These are phyloP conservation scores for Cyaniris semiargus DNA, from an alignment of 2,888 invertebrate genomes.

Conservation along the genomic window DNA sequence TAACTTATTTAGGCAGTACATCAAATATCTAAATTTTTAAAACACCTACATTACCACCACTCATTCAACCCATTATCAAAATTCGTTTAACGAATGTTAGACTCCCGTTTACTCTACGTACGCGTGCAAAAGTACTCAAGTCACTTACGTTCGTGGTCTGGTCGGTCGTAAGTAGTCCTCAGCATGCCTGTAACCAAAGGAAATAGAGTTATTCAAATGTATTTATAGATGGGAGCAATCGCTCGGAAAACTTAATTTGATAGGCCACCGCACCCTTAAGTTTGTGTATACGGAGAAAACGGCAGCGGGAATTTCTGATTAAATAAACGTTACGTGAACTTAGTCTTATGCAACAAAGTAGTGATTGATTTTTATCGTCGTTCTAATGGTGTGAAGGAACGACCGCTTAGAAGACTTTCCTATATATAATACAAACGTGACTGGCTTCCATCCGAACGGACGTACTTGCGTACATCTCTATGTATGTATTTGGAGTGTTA, in stretches of 20 bases:
- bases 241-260: not conserved
- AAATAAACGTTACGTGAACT: not conserved
- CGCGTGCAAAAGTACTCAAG: constrained; percentile 33
- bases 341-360: not conserved
- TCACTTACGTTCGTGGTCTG: constrained; percentile 78
- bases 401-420: no score
- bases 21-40: not conserved
- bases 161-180: constrained; percentile 75
- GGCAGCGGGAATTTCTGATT: not conserved
- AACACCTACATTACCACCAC: no score
- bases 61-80: no score
- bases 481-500: no score
- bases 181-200: constrained; percentile 69
- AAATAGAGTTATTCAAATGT: constrained; percentile 31
- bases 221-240: not conserved
- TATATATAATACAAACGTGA: no score
- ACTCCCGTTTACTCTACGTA: constrained; percentile 42
- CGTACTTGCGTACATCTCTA: no score
- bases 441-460: no score
- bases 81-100: constrained; percentile 39
- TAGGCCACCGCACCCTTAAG: not conserved
- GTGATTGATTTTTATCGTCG: not conserved
- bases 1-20: not conserved
- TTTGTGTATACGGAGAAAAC: not conserved
- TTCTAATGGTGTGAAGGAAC: no score